These are phyloP conservation scores for Ericerus pela DNA, from an alignment of 1,140 invertebrate genomes.

Conservation along the genomic window DNA sequence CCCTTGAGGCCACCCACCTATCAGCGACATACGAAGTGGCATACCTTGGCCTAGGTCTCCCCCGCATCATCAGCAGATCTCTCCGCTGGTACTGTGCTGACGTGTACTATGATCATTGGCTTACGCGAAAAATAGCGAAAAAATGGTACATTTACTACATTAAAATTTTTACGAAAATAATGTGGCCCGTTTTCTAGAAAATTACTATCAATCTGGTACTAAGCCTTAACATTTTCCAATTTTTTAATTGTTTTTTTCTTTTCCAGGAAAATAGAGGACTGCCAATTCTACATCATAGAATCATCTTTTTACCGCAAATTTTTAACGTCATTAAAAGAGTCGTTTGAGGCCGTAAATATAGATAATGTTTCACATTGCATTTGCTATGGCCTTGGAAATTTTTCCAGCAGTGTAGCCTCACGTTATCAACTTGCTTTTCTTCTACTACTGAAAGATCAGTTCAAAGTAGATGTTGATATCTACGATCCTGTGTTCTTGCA, in stretches of 20 bases:
- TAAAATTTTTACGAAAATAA: too few relatives aligned
- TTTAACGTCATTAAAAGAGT: constrained; percentile 5
- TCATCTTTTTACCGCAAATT: constrained; percentile 13
- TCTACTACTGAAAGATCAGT: constrained; percentile 16
- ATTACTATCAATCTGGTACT: too few relatives aligned
- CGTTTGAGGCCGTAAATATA: background rate
- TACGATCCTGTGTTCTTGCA: constrained; percentile 20
- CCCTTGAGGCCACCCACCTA: too few relatives aligned
- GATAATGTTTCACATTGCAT: constrained; percentile 8
- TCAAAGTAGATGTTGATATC: constrained; percentile 11
- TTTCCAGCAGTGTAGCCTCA: constrained; percentile 16
- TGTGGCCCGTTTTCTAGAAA: too few relatives aligned
- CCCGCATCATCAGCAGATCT: too few relatives aligned
- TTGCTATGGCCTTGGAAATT: constrained; percentile 19
- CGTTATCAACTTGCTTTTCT: constrained; percentile 17
- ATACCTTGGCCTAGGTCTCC: too few relatives aligned
- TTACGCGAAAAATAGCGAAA: too few relatives aligned
- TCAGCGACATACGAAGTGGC: too few relatives aligned
- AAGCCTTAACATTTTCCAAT: too few relatives aligned
- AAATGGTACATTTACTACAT: too few relatives aligned
- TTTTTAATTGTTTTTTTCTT: background rate
- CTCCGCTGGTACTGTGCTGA: too few relatives aligned
- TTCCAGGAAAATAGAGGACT: constrained; percentile 16
- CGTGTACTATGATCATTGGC: too few relatives aligned
- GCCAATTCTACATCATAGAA: constrained; percentile 4